phyloP scores from a whole-genome alignment of 2,888 invertebrate genomes.

The Xanthostigma xanthostigma region DNA sequence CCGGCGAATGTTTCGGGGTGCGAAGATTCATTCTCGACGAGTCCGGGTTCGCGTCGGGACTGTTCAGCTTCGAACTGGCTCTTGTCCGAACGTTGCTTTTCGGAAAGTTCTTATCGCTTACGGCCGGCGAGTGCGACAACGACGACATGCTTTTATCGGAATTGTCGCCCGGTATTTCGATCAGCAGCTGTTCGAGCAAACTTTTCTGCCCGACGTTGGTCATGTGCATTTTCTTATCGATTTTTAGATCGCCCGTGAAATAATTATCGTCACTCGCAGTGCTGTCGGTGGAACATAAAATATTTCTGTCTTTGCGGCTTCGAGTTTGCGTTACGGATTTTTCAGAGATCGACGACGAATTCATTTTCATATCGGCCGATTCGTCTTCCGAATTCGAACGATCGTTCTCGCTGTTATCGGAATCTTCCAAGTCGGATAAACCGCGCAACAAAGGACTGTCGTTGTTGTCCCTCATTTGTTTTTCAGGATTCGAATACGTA shows the following conservation, averaged over 20 bases:
- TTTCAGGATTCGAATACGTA: constrained; percentile 62
- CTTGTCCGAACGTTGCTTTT: constrained; percentile 43
- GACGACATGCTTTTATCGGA: constrained; percentile 23
- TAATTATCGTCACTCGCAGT: no score
- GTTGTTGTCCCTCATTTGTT: constrained; percentile 27
- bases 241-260: constrained; percentile 6
- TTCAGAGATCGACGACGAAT: no score
- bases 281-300: no score
- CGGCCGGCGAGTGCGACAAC: constrained; percentile 31
- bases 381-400: constrained; percentile 19
- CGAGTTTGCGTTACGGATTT: no score
- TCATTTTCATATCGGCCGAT: neutral
- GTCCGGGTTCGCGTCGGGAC: constrained; percentile 32
- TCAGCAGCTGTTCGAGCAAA: constrained; percentile 61
- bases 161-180: constrained; percentile 61
- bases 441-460: constrained; percentile 21
- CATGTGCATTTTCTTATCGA: constrained; percentile 10
- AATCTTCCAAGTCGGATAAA: constrained; percentile 10
- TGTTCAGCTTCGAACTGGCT: constrained; percentile 51
- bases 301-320: neutral
- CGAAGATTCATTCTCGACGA: constrained; percentile 27
- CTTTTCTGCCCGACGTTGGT: constrained; percentile 38
- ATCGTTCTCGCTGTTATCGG: no score
- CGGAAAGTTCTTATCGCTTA: constrained; percentile 28
- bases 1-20: constrained; percentile 32